Percentiles rank a stretch among this genome's conserved stretches.
Conservation (phyloP, 2,888 invertebrate species). For the Harpalus rufipes region DNA sequence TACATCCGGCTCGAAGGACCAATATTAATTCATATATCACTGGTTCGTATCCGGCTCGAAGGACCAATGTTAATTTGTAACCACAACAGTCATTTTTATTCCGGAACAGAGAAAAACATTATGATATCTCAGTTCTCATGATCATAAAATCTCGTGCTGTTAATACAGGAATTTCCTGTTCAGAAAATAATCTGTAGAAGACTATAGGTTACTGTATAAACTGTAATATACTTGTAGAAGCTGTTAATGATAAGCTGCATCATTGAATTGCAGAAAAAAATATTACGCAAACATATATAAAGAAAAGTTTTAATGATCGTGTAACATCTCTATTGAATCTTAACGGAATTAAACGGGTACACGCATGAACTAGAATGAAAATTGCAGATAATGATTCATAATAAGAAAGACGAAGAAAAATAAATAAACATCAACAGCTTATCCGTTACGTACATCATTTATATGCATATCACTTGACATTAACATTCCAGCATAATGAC, state of each 20-base stretch:
- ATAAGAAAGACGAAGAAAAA: background rate
- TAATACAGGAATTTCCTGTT: too few species aligned
- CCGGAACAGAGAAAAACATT: too few species aligned
- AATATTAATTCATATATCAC: too few species aligned
- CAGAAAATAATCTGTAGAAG: too few species aligned
- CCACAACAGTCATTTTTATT: too few species aligned
- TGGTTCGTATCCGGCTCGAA: too few species aligned
- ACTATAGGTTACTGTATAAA: too few species aligned
- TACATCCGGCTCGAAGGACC: too few species aligned
- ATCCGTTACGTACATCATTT: background rate
- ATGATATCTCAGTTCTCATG: too few species aligned
- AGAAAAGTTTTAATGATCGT: background rate
- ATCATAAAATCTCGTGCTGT: too few species aligned
- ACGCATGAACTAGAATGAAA: conserved; percentile 2
- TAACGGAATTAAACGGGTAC: background rate
- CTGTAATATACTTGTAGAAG: background rate
- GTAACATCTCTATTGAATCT: background rate
- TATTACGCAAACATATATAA: background rate
- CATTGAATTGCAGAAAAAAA: background rate
- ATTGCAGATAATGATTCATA: background rate
- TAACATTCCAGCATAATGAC: background rate
- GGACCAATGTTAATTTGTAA: too few species aligned
- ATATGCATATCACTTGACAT: background rate
- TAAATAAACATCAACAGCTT: background rate
- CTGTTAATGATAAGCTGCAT: background rate